Percentiles rank a stretch among this genome's conserved stretches.
phyloP scores from a whole-genome alignment of 2,888 invertebrate species.

The Eilema sororculum region DNA sequence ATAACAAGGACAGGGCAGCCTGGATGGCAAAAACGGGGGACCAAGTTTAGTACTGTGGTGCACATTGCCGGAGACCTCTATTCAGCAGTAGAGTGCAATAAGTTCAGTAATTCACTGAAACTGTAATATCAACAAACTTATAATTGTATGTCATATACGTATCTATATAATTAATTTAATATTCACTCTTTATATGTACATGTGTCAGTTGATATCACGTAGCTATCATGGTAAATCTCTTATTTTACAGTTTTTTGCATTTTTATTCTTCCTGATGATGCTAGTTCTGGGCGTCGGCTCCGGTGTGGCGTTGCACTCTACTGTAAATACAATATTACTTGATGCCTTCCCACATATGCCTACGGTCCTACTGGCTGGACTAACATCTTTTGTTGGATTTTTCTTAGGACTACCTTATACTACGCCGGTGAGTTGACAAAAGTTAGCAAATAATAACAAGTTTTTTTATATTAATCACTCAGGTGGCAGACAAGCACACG shows the following conservation, averaged over 20 bases:
- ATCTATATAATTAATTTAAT: too few relatives aligned
- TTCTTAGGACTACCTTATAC: slow-evolving; percentile 90
- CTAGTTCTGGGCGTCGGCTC: slow-evolving; percentile 92
- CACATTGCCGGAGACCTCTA: too few relatives aligned
- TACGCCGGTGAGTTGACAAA: slow-evolving; percentile 89
- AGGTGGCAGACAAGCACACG: too few relatives aligned
- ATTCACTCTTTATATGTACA: too few relatives aligned
- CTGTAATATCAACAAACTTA: too few relatives aligned
- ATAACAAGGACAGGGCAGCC: too few relatives aligned
- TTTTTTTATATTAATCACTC: too few relatives aligned
- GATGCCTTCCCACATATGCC: slow-evolving; percentile 89
- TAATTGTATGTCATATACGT: too few relatives aligned
- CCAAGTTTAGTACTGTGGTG: too few relatives aligned
- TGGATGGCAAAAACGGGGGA: too few relatives aligned
- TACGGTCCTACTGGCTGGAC: slow-evolving; percentile 87
- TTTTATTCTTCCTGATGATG: slow-evolving; percentile 94
- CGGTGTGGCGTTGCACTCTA: slow-evolving; percentile 90
- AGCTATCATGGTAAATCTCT: neutral
- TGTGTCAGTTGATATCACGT: neutral
- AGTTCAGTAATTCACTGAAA: too few relatives aligned
- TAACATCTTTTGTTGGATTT: slow-evolving; percentile 86
- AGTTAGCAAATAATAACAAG: neutral
- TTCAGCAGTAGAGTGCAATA: too few relatives aligned
- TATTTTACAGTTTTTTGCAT: slow-evolving; percentile 89
- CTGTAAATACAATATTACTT: slow-evolving; percentile 89